Conservation (phyloP, 2,113 vertebrate genomes). For the Anseranas semipalmata region DNA sequence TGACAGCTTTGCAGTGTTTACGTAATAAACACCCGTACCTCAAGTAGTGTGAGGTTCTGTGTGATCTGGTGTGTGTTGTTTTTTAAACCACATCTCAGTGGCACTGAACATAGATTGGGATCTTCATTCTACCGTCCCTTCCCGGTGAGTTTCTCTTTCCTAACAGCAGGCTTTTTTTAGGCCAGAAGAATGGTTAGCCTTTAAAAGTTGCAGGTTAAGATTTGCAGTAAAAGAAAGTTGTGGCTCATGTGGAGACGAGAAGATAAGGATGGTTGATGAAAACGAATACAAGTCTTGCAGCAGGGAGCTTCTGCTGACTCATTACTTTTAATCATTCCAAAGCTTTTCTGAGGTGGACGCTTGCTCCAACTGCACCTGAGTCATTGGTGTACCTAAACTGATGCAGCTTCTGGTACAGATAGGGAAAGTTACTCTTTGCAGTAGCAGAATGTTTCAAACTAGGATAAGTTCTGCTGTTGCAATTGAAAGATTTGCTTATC, state of each 20-base stretch:
- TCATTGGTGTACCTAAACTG: not conserved
- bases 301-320: constrained; percentile 12
- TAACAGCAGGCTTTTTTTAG: constrained; percentile 16
- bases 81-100: not conserved
- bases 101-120: not conserved
- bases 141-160: not conserved
- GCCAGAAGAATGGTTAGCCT: constrained; percentile 26
- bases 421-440: not conserved
- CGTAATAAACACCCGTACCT: too few relatives aligned
- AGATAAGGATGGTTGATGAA: not conserved
- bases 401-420: not conserved
- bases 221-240: constrained; percentile 9
- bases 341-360: not conserved
- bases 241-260: constrained; percentile 33
- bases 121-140: not conserved
- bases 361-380: not conserved
- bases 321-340: not conserved
- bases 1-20: not conserved
- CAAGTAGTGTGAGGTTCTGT: not conserved
- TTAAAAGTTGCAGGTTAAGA: not conserved
- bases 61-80: too few relatives aligned
- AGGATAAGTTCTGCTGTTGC: not conserved
- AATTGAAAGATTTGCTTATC: not conserved
- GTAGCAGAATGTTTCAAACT: not conserved
- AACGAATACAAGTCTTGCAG: not conserved